These are phyloP conservation scores for Nebria salina DNA, from an alignment of 2,888 invertebrate genomes.

Conservation along the genomic window DNA sequence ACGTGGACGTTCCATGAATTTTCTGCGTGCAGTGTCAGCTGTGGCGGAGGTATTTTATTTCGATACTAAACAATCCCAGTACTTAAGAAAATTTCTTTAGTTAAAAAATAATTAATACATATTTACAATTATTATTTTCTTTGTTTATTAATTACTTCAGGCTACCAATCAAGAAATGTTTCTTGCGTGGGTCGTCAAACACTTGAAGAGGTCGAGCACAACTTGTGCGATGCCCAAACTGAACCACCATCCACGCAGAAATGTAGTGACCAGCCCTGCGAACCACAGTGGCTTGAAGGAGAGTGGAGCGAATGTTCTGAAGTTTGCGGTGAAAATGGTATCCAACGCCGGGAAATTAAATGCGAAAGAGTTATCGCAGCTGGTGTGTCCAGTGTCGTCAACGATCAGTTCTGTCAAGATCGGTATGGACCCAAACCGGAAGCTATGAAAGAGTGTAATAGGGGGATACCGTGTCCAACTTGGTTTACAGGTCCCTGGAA, in stretches of 20 bases:
- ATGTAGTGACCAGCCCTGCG: conserved; percentile 82
- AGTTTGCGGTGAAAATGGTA: conserved; percentile 81
- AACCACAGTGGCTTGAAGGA: conserved; percentile 81
- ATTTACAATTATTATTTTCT: conserved; percentile 14
- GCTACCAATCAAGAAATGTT: conserved; percentile 79
- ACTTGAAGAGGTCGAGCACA: conserved; percentile 75
- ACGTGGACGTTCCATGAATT: conserved; percentile 85
- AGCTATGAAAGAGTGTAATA: conserved; percentile 77
- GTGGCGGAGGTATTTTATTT: conserved; percentile 81
- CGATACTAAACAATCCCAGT: too few species aligned
- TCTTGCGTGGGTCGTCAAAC: conserved; percentile 81
- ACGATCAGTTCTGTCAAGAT: conserved; percentile 78
- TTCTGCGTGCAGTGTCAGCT: conserved; percentile 83
- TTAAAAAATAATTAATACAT: not conserved
- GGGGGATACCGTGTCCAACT: conserved; percentile 79
- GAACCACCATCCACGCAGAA: conserved; percentile 76
- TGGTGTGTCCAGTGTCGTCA: conserved; percentile 76
- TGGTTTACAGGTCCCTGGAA: conserved; percentile 93
- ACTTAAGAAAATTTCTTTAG: not conserved
- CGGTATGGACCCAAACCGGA: conserved; percentile 75
- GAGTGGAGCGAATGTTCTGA: conserved; percentile 85
- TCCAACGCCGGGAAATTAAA: conserved; percentile 75
- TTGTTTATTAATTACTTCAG: conserved; percentile 59
- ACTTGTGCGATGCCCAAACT: conserved; percentile 80
- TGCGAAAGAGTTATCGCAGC: conserved; percentile 83